Percentiles rank a stretch among this genome's conserved stretches.
Evolutionary conservation across 2,888 invertebrate genomes (phyloP).

Genomic region (Eupithecia exiguata): DNA sequence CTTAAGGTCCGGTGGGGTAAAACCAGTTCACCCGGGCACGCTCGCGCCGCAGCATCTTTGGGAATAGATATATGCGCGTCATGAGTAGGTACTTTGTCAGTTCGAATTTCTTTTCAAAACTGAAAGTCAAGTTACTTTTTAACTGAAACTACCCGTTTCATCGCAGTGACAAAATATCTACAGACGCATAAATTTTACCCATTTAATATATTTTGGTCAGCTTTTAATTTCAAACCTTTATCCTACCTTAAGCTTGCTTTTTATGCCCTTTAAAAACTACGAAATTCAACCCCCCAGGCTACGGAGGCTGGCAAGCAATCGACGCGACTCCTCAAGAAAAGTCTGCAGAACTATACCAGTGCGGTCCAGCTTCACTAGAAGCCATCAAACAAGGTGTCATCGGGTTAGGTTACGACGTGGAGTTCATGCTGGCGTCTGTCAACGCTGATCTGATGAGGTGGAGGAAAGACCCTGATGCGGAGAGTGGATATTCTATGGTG

Average conservation of each 20-base stretch:
- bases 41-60: no score
- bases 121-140: no score
- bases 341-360: conserved; percentile 88
- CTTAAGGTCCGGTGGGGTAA: not conserved
- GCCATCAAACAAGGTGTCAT: conserved; percentile 91
- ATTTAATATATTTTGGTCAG: no score
- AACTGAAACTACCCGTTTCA: no score
- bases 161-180: no score
- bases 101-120: not conserved
- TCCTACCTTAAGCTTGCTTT: no score
- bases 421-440: conserved; percentile 91
- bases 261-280: not conserved
- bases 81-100: not conserved
- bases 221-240: no score
- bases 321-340: conserved; percentile 94
- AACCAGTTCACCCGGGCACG: not conserved
- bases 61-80: not conserved
- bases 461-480: conserved; percentile 86
- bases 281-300: conserved; percentile 75
- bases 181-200: no score
- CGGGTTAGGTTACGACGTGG: conserved; percentile 88
- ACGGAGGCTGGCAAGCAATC: conserved; percentile 95
- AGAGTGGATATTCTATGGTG: conserved; percentile 87
- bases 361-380: conserved; percentile 91
- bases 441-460: conserved; percentile 93